phyloP scores from a whole-genome alignment of 1,140 invertebrate species.

The Magallana ariakensis region DNA sequence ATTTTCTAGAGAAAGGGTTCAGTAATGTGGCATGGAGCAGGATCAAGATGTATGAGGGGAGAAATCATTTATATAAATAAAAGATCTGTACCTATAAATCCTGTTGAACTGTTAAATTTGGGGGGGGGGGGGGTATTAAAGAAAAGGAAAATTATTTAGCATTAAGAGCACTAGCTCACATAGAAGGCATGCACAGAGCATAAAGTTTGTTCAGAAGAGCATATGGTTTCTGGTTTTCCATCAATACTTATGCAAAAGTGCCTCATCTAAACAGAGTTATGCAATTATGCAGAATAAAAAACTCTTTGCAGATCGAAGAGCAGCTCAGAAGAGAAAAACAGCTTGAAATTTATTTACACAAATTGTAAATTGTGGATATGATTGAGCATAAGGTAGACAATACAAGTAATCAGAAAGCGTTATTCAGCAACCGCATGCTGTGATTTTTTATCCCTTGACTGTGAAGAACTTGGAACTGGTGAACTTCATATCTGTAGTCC shows the following conservation, averaged over 20 bases:
- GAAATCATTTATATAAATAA: conserved; percentile 3
- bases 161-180: neutral
- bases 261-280: conserved; percentile 19
- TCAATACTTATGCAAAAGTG: conserved; percentile 1
- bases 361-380: conserved; percentile 5
- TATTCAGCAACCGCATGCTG: neutral
- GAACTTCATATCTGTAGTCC: no score
- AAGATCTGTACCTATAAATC: neutral
- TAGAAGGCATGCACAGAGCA: neutral
- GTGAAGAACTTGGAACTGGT: no score
- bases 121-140: neutral
- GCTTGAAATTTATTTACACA: neutral
- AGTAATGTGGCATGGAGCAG: neutral
- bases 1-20: neutral
- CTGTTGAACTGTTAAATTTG: neutral
- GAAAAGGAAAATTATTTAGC: neutral
- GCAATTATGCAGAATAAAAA: neutral
- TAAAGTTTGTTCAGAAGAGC: neutral
- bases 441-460: neutral
- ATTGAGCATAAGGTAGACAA: neutral
- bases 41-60: neutral
- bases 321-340: neutral
- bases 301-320: neutral
- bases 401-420: neutral
- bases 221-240: conserved; percentile 1